These are phyloP conservation scores for Dufourea novaeangliae DNA, from an alignment of 1,140 invertebrate genomes.

Conservation along the genomic window DNA sequence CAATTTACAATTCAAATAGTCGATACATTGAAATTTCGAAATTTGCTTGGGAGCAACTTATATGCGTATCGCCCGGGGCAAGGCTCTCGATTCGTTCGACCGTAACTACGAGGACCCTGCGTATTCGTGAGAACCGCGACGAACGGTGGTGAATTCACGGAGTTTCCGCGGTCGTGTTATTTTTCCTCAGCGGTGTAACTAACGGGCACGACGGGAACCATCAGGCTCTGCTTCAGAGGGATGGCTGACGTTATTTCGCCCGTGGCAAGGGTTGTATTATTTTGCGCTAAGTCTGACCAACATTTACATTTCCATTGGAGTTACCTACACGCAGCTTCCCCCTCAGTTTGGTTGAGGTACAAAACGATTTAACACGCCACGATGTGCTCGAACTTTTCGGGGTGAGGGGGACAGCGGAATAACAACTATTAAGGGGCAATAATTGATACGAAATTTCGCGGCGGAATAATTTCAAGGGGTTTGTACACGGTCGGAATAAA, in stretches of 20 bases:
- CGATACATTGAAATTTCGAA: slow-evolving; percentile 74
- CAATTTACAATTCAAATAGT: slow-evolving; percentile 76
- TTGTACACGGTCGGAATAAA: too few relatives aligned
- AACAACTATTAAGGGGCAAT: background rate
- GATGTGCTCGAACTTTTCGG: background rate
- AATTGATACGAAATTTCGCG: background rate
- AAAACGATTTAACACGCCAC: background rate
- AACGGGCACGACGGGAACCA: background rate
- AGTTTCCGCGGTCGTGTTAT: background rate
- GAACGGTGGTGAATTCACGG: slow-evolving; percentile 35
- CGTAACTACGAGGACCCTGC: background rate
- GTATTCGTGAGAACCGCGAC: slow-evolving; percentile 7
- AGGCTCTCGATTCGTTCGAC: background rate
- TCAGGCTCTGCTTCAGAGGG: background rate
- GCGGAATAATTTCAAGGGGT: background rate
- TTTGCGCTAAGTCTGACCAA: background rate
- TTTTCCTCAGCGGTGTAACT: background rate
- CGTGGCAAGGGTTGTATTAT: background rate
- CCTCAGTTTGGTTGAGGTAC: background rate
- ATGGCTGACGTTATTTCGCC: background rate
- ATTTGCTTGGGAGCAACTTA: slow-evolving; percentile 61
- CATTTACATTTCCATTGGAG: background rate
- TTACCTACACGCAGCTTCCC: too few relatives aligned
- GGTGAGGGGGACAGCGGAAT: background rate
- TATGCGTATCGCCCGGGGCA: slow-evolving; percentile 20